Conservation (phyloP, 1,140 invertebrate species). For the Cherax destructor region DNA sequence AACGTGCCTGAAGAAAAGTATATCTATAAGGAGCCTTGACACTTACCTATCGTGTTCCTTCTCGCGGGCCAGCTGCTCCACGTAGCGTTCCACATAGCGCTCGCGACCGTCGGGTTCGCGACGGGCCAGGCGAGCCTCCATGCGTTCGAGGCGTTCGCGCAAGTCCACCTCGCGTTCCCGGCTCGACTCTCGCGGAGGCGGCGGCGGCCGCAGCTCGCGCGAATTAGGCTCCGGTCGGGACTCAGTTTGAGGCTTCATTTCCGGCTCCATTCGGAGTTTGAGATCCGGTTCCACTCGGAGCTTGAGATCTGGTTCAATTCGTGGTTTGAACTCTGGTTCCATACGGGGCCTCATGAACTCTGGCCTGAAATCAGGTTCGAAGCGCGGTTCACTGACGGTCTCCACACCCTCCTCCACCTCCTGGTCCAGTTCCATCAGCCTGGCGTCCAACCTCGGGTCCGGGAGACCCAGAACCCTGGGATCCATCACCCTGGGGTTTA, state of each 20-base stretch:
- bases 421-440: conserved; percentile 26
- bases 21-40: too few species aligned
- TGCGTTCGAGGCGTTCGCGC: neutral
- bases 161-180: conserved; percentile 24
- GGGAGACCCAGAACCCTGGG: neutral
- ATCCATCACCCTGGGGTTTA: neutral
- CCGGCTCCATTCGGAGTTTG: neutral
- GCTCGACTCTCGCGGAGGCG: conserved; percentile 12
- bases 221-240: neutral
- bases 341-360: neutral
- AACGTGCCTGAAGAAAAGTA: too few species aligned
- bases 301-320: conserved; percentile 10
- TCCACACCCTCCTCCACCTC: conserved; percentile 28
- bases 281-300: neutral
- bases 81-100: conserved; percentile 43
- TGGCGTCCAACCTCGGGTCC: conserved; percentile 9
- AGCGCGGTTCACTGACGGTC: neutral
- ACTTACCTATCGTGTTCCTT: conserved; percentile 48
- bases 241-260: neutral
- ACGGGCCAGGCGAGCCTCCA: conserved; percentile 11
- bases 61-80: conserved; percentile 36
- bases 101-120: conserved; percentile 30
- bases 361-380: neutral
- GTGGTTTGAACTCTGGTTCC: neutral
- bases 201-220: neutral